Conservation (phyloP, 2,113 vertebrate species). For the Rhea pennata region DNA sequence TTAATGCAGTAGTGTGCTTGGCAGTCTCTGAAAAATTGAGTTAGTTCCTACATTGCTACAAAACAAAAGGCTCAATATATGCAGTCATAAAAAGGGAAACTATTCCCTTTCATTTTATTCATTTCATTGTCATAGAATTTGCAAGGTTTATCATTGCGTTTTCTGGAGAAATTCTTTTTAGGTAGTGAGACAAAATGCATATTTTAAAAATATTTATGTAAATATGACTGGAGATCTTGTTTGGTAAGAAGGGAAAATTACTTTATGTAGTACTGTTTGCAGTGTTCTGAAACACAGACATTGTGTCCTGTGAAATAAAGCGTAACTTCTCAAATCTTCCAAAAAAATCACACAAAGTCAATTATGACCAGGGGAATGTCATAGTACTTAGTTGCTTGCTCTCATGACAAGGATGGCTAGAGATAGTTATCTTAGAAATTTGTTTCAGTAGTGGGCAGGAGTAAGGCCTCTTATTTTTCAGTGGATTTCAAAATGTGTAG, state of each 20-base stretch:
- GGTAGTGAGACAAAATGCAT: background rate
- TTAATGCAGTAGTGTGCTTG: background rate
- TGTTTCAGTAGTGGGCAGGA: background rate
- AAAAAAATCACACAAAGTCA: background rate
- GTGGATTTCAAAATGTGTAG: conserved; percentile 45
- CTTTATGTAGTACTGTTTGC: background rate
- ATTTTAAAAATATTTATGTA: background rate
- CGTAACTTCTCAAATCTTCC: background rate
- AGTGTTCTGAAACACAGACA: background rate
- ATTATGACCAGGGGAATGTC: background rate
- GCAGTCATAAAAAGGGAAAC: background rate
- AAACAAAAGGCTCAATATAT: conserved; percentile 9
- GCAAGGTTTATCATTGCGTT: background rate
- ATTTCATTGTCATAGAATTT: conserved; percentile 22
- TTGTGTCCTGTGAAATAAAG: background rate
- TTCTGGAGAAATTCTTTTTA: background rate
- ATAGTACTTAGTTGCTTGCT: background rate
- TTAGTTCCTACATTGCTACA: background rate
- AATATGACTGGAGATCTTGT: background rate
- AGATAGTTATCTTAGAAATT: conserved; percentile 36
- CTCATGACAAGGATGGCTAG: background rate
- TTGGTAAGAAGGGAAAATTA: background rate
- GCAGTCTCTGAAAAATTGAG: conserved; percentile 33
- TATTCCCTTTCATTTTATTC: background rate
- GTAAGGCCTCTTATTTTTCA: background rate